phyloP scores from a whole-genome alignment of 1,140 invertebrate species.

The Agrypnia vestita region DNA sequence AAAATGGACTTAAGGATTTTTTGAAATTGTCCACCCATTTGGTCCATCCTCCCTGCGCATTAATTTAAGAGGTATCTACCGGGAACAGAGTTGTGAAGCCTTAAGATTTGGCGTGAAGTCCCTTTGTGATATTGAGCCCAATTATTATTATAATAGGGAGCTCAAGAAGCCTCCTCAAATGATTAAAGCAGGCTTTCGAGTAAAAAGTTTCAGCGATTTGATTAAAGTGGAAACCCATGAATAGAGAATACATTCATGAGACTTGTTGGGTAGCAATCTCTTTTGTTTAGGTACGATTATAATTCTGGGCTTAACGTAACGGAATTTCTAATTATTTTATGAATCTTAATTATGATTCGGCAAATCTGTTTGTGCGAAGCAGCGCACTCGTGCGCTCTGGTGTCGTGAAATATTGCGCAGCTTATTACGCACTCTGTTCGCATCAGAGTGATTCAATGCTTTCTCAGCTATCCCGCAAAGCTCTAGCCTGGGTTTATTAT shows the following conservation, averaged over 20 bases:
- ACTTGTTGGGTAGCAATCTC: neutral
- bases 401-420: too few relatives aligned
- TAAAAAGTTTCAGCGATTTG: constrained; percentile 37
- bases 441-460: too few relatives aligned
- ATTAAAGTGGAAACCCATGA: constrained; percentile 29
- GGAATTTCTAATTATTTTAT: neutral
- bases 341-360: too few relatives aligned
- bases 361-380: too few relatives aligned
- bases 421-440: too few relatives aligned
- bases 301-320: neutral
- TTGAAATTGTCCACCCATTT: too few relatives aligned
- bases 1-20: too few relatives aligned
- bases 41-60: too few relatives aligned
- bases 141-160: constrained; percentile 27
- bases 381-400: too few relatives aligned
- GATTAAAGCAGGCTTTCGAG: constrained; percentile 32
- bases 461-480: too few relatives aligned
- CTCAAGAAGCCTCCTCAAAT: constrained; percentile 20
- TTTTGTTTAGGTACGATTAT: constrained; percentile 14
- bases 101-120: constrained; percentile 1
- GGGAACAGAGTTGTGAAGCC: constrained; percentile 4
- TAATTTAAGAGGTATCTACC: too few relatives aligned
- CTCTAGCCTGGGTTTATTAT: too few relatives aligned
- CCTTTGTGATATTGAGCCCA: constrained; percentile 22
- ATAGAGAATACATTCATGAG: constrained; percentile 36